A percentile compares a stretch with the other conserved stretches of the same genome.
Conservation (phyloP, 1,140 invertebrate genomes). For the Drosophila quadrilineata region DNA sequence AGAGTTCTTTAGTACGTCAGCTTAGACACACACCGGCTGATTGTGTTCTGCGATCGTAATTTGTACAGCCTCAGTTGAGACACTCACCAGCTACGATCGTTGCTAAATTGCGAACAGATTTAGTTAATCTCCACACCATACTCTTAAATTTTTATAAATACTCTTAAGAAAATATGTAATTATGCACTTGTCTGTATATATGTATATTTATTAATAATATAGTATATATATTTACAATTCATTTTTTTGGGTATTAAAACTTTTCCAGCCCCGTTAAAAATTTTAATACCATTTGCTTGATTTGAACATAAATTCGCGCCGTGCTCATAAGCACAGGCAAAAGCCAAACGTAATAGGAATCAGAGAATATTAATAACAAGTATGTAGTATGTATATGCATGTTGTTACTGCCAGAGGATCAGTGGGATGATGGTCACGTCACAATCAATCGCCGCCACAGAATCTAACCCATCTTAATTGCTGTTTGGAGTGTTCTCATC, state of each 20-base stretch:
- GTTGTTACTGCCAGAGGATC: slow-evolving; percentile 35
- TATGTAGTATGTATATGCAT: not conserved
- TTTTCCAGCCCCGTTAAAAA: slow-evolving; percentile 72
- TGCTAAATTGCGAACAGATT: too few relatives aligned
- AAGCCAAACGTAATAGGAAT: too few relatives aligned
- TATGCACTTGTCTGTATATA: too few relatives aligned
- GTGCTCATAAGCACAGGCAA: slow-evolving; percentile 23
- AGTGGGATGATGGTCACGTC: slow-evolving; percentile 36
- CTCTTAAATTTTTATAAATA: too few relatives aligned
- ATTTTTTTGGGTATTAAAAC: slow-evolving; percentile 60
- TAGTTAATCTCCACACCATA: too few relatives aligned
- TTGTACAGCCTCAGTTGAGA: too few relatives aligned
- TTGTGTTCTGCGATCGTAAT: too few relatives aligned
- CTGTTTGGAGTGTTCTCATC: slow-evolving; percentile 25
- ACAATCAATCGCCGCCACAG: slow-evolving; percentile 23
- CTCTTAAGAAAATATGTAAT: slow-evolving; percentile 4
- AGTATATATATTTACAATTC: slow-evolving; percentile 38
- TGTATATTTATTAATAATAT: slow-evolving; percentile 24
- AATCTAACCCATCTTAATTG: slow-evolving; percentile 10
- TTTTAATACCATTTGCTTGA: slow-evolving; percentile 56
- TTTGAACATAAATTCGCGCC: slow-evolving; percentile 20
- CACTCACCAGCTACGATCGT: too few relatives aligned
- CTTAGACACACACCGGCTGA: too few relatives aligned
- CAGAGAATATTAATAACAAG: slow-evolving; percentile 40
- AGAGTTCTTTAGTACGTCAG: too few relatives aligned